Evolutionary conservation across 2,797 vertebrate genomes (phyloP).

Genomic region (Poecilia gillii): DNA sequence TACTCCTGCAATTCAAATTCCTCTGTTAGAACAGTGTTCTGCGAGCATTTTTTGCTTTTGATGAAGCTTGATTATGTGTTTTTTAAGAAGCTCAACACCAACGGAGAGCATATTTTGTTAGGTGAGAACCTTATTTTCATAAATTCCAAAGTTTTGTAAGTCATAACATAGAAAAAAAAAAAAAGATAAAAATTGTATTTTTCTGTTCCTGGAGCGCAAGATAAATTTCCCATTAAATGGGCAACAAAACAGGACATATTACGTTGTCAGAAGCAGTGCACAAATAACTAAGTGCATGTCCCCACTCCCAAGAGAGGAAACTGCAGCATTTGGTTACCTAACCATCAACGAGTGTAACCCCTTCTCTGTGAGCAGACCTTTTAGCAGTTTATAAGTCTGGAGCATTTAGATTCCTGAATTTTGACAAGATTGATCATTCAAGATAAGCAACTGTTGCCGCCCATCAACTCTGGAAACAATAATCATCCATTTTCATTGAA

Average conservation of each 20-base stretch:
- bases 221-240: neutral
- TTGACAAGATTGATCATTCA: neutral
- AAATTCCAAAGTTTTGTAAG: neutral
- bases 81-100: constrained; percentile 25
- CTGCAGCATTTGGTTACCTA: constrained; percentile 8
- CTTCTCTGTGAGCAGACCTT: neutral
- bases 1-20: constrained; percentile 73
- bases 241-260: constrained; percentile 1
- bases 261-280: neutral
- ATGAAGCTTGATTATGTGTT: constrained; percentile 41
- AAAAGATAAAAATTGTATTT: neutral
- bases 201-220: neutral
- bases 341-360: constrained; percentile 1
- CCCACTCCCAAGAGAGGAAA: constrained; percentile 1
- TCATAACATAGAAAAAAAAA: neutral
- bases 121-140: constrained; percentile 24
- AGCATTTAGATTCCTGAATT: neutral
- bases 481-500: neutral
- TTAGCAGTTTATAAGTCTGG: neutral
- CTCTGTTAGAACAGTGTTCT: constrained; percentile 60
- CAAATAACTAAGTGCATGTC: neutral
- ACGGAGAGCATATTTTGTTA: constrained; percentile 14
- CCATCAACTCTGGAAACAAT: constrained; percentile 5
- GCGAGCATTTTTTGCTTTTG: constrained; percentile 54
- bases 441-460: constrained; percentile 7